These are phyloP conservation scores for Eleutherodactylus coqui DNA, from an alignment of 2,797 vertebrate genomes.

Conservation along the genomic window DNA sequence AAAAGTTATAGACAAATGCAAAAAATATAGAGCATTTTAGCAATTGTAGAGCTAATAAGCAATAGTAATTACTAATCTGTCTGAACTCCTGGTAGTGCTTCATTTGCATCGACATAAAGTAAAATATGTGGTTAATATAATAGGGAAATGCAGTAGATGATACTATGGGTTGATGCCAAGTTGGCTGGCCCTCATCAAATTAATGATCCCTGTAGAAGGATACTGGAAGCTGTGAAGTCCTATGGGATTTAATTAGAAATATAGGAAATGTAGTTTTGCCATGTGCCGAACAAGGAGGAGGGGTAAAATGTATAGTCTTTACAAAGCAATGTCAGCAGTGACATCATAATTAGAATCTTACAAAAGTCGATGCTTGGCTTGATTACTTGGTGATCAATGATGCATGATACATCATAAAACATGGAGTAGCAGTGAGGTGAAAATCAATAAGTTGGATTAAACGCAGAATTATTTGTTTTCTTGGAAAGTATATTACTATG, in stretches of 20 bases:
- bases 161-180: not conserved
- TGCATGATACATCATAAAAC: not conserved
- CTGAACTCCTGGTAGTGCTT: not conserved
- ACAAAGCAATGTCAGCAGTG: not conserved
- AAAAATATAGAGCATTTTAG: not conserved
- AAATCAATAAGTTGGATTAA: constrained; percentile 3
- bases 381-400: not conserved
- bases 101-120: not conserved
- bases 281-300: not conserved
- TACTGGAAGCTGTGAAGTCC: not conserved
- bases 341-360: not conserved
- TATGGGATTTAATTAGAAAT: constrained; percentile 7
- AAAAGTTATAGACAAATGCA: not conserved
- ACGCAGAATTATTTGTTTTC: not conserved
- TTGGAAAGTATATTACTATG: not conserved
- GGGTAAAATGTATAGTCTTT: not conserved
- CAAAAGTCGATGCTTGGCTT: constrained; percentile 16
- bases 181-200: not conserved
- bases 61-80: not conserved
- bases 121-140: not conserved
- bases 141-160: not conserved
- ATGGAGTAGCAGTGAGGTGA: not conserved
- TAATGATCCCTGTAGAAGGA: not conserved
- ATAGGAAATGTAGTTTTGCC: not conserved
- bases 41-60: not conserved